Base-by-base conservation (phyloP, 2,888 invertebrate genomes). In the Nasonia oneida region DNA sequence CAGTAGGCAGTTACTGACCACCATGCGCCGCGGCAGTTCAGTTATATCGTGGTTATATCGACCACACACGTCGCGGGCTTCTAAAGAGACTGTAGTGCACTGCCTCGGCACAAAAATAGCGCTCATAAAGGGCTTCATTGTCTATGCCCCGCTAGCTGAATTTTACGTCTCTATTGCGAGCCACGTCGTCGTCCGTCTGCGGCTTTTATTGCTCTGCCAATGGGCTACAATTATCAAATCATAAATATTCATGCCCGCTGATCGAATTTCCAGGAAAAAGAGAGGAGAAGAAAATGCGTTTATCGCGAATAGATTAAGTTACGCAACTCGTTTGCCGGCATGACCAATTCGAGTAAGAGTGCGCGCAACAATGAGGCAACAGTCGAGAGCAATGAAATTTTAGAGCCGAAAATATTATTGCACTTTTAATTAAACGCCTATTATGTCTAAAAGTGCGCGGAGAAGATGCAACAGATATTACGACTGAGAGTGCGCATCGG, bases 41-140 rank as follows among this genome's bases (percentile, higher is more conserved):
- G 57, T 61, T 61, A 18, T 57, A 61, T 33, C 50, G 64, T 23
- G 10, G 57, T 61, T 61, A 18, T 57, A 61, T 33, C 50, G 64
- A 64, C 81, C 75, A 75, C 81, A 75, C 81, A 23, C 73, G 29
- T 71, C 53, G 53, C 18, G 29, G 1, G 50, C 12, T 33, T 23
- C 47, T n/a, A 29, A 37, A 70, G 18, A 70, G 18, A 79, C n/a
- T 67, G 78, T 42, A 79, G 33, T 37, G 73, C 18, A 42, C 10
- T 23, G 73, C n/a, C n/a, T 12, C 71, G 73, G 23, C 61, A 8
- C 2, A 53, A 71, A 80, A 80, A 70, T 80, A 70, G 37, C 10
- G 29, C 14, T 10, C 50, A 37, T 67, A 67, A 75, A 81, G 64
- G 75, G 61, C 23, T 81, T 33, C 81, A 81, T 81, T 81, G 75